Base-by-base conservation (phyloP, 2,113 vertebrate genomes). In the Micromys minutus region DNA sequence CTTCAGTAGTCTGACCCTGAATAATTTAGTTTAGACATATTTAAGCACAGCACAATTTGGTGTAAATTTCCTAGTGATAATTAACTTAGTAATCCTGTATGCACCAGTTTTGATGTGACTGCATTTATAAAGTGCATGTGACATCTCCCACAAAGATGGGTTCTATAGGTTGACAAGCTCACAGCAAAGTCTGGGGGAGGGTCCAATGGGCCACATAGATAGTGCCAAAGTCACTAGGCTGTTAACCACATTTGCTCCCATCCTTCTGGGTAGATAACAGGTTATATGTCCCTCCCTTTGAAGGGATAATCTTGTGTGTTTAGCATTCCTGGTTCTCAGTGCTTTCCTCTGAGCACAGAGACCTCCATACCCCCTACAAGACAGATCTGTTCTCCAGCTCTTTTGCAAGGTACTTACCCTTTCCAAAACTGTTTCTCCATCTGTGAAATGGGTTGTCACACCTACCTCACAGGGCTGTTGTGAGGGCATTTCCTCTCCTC, bases 391-490 rank as follows among this genome's bases (percentile, higher is more conserved):
- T 42, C 31, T 21, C 42, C 2, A 2, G 84, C 45, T 86, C 59
- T 75, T 3, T 29, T 26, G 24, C 63, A 42, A 5, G 76, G 5
- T n/a, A 7, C 34, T 2, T 2, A 4, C 0, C 69, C 26, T 75
- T 39, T 39, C 67, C 3, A 67, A 57, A 52, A 67, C 47, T 50
- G 7, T 31, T 74, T 87, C 21, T 87, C 45, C n/a, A 2, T 45
- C 61, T 63, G 21, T n/a, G 7, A 50, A 67, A 12, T 16, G 31
- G 36, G 7, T 15, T 6, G 1, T 36, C 45, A 7, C 0, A 42
- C 87, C 87, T 34, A 65, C 92, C 92, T 96, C 94, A 57, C 76
- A 57, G 95, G 87, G 84, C 7, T 93, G 84, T 94, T 55, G 52
- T 57, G 76, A 85, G 89, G 65, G 2, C 3, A 90, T 59, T 93